phyloP scores from a whole-genome alignment of 2,888 invertebrate genomes.

The Rhimphoctona megacephalus region DNA sequence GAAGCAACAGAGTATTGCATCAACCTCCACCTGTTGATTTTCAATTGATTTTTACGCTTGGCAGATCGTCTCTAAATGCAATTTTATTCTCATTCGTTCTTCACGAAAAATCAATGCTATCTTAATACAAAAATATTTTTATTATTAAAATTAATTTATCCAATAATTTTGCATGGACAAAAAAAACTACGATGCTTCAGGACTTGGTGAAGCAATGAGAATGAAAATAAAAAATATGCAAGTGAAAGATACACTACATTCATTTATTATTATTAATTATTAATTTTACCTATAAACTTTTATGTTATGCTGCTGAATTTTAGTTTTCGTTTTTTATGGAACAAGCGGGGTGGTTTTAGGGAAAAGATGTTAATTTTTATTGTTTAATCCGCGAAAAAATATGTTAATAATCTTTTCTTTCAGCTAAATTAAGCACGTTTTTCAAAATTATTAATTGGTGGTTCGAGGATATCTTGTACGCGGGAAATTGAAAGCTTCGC shows the following conservation, averaged over 20 bases:
- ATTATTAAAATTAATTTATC: not conserved
- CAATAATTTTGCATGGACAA: not conserved
- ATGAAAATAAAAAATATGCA: not conserved
- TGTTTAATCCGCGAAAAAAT: not conserved
- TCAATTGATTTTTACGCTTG: slow-evolving; percentile 59
- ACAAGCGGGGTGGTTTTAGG: not conserved
- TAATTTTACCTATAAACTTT: slow-evolving; percentile 21
- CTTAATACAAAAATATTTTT: not conserved
- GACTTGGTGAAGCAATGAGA: not conserved
- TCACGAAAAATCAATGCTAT: not conserved
- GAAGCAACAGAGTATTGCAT: slow-evolving; percentile 57
- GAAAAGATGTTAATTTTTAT: not conserved
- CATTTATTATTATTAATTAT: slow-evolving; percentile 1
- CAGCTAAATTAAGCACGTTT: not conserved
- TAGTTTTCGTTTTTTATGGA: not conserved
- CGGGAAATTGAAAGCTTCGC: slow-evolving; percentile 61
- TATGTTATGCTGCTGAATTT: not conserved
- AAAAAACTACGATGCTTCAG: not conserved
- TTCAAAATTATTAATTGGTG: not conserved
- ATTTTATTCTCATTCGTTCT: not conserved
- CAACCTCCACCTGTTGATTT: slow-evolving; percentile 67
- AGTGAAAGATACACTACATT: not conserved
- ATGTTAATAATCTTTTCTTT: not conserved
- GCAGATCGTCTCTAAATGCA: slow-evolving; percentile 4
- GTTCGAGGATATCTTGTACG: slow-evolving; percentile 53